These are phyloP conservation scores for Tympanuchus pallidicinctus DNA, from an alignment of 2,113 vertebrate genomes.

Conservation along the genomic window DNA sequence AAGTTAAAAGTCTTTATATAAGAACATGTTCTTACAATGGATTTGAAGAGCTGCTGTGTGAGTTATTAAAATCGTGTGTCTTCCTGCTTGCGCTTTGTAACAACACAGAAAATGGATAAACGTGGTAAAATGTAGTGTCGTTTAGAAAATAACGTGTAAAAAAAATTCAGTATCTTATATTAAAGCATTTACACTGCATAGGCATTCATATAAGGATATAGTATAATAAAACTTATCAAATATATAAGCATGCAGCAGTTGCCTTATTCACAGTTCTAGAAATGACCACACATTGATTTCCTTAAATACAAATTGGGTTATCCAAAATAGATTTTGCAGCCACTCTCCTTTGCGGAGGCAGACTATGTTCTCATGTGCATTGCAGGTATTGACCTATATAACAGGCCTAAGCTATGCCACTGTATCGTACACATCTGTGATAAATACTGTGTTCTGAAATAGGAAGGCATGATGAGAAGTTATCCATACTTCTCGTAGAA, in stretches of 20 bases:
- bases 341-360: slow-evolving; percentile 55
- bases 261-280: slow-evolving; percentile 68
- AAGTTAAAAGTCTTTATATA: slow-evolving; percentile 46
- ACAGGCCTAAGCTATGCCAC: slow-evolving; percentile 68
- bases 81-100: slow-evolving; percentile 43
- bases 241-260: slow-evolving; percentile 74
- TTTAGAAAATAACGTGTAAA: slow-evolving; percentile 67
- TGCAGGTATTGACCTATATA: slow-evolving; percentile 68
- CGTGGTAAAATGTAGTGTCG: slow-evolving; percentile 64
- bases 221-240: slow-evolving; percentile 70
- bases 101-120: slow-evolving; percentile 56
- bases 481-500: slow-evolving; percentile 27
- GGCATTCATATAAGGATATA: slow-evolving; percentile 73
- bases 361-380: slow-evolving; percentile 48
- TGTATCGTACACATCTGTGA: slow-evolving; percentile 49
- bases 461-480: slow-evolving; percentile 45
- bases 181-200: slow-evolving; percentile 78
- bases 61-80: slow-evolving; percentile 64
- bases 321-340: slow-evolving; percentile 73
- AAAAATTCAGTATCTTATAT: slow-evolving; percentile 64
- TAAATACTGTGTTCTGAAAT: slow-evolving; percentile 51
- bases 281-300: slow-evolving; percentile 60
- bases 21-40: slow-evolving; percentile 47
- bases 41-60: slow-evolving; percentile 55
- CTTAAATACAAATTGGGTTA: slow-evolving; percentile 71